Percentiles rank a stretch among this genome's conserved stretches.
Evolutionary conservation across 2,797 vertebrate genomes (phyloP).

Genomic region (Kryptopterus vitreolus): DNA sequence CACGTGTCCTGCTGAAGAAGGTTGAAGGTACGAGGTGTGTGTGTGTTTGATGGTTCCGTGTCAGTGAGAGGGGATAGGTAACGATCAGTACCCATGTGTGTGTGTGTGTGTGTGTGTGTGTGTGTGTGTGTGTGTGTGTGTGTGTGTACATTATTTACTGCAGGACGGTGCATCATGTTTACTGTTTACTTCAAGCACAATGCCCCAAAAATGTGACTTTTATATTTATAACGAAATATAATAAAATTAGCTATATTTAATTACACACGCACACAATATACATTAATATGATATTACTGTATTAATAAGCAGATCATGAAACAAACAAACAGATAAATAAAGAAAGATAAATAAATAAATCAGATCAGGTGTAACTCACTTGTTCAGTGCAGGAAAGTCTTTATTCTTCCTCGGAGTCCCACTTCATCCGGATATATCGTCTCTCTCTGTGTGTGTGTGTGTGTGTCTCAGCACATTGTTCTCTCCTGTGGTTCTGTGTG

Average conservation of each 20-base stretch:
- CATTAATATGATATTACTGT: background rate
- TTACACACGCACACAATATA: background rate
- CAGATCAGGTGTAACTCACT: constrained; percentile 34
- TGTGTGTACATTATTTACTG: background rate
- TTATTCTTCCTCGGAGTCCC: constrained; percentile 22
- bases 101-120: no score
- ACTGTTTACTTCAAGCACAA: background rate
- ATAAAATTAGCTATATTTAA: background rate
- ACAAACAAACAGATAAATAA: background rate
- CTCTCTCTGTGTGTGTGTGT: background rate
- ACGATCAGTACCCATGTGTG: background rate
- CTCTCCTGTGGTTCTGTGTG: background rate
- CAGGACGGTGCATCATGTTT: background rate
- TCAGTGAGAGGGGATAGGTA: background rate
- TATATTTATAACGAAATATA: background rate
- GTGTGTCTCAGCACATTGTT: constrained; percentile 9
- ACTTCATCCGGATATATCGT: constrained; percentile 19
- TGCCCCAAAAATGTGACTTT: background rate
- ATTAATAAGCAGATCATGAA: background rate
- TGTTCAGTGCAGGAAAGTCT: constrained; percentile 31
- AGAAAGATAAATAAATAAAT: background rate
- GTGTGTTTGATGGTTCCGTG: background rate
- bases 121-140: no score
- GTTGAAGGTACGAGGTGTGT: background rate
- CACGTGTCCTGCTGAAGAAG: no score